Percentiles rank a stretch among this genome's conserved stretches.
Evolutionary conservation across 2,797 vertebrate species (phyloP).

Genomic region (Oreortyx pictus): DNA sequence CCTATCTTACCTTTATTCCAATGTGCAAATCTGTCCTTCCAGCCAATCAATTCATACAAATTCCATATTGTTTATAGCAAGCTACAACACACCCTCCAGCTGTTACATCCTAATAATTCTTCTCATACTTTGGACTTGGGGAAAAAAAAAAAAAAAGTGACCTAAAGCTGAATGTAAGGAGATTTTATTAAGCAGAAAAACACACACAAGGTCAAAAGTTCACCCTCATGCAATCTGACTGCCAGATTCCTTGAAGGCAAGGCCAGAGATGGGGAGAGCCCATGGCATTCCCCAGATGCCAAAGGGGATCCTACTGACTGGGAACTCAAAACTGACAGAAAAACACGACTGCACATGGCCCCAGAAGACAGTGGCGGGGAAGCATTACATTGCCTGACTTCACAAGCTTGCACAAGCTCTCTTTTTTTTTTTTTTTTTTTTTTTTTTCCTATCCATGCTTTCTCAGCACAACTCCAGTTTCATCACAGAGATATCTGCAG

Average conservation of each 20-base stretch:
- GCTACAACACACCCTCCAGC: slow-evolving; percentile 51
- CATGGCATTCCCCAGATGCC: neutral
- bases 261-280: neutral
- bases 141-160: slow-evolving; percentile 43
- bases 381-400: neutral
- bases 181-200: slow-evolving; percentile 23
- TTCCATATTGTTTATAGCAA: slow-evolving; percentile 59
- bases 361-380: neutral
- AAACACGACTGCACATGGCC: neutral
- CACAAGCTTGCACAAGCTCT: neutral
- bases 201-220: slow-evolving; percentile 48
- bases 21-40: neutral
- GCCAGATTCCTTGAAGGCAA: slow-evolving; percentile 51
- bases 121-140: slow-evolving; percentile 27
- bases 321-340: neutral
- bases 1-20: slow-evolving; percentile 1
- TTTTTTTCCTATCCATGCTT: neutral
- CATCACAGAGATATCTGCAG: neutral
- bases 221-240: slow-evolving; percentile 2
- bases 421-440: neutral
- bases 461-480: neutral
- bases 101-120: slow-evolving; percentile 58
- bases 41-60: slow-evolving; percentile 31
- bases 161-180: slow-evolving; percentile 33
- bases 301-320: neutral